Conservation (phyloP, 2,797 vertebrate species). For the Lutjanus argentimaculatus region DNA sequence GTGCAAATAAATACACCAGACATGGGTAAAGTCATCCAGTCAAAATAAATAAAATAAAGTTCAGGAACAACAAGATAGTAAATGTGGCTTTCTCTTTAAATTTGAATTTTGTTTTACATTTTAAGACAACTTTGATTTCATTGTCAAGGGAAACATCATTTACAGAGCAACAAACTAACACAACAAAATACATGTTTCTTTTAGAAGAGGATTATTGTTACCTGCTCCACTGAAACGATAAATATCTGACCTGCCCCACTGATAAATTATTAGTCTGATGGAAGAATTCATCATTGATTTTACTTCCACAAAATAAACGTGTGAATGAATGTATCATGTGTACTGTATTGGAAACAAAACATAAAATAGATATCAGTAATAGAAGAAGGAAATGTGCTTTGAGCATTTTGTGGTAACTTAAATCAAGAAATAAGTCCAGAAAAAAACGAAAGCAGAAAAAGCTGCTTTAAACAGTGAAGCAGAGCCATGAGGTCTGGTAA, state of each 20-base stretch:
- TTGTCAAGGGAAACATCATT: background rate
- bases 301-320: conserved; percentile 6
- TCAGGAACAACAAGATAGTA: background rate
- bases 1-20: background rate
- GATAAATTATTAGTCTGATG: background rate
- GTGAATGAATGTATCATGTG: background rate
- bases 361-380: background rate
- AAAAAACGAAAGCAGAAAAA: background rate
- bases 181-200: background rate
- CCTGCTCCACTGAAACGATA: background rate
- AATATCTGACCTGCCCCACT: background rate
- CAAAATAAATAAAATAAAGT: background rate
- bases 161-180: background rate
- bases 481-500: conserved; percentile 12
- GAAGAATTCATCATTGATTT: background rate
- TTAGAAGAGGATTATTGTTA: background rate
- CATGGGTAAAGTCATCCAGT: background rate
- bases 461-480: conserved; percentile 22
- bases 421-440: background rate
- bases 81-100: background rate
- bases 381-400: background rate
- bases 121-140: background rate
- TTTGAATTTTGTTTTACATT: background rate
- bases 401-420: background rate
- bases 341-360: background rate